Evolutionary conservation across 2,113 vertebrate species (phyloP).

Genomic region (Tachycineta bicolor): DNA sequence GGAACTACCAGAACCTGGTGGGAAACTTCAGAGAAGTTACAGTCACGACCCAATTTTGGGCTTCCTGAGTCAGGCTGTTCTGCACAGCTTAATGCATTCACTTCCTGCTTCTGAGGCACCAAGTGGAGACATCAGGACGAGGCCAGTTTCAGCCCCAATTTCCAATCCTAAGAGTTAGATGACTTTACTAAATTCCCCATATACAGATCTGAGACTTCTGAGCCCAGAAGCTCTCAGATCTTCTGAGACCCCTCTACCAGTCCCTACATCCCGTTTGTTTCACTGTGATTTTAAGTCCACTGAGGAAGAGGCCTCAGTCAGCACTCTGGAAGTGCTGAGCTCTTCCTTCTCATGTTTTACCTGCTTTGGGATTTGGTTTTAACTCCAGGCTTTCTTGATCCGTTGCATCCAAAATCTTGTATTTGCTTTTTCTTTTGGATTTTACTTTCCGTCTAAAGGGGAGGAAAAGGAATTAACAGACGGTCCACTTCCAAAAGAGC

Average conservation of each 20-base stretch:
- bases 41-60: neutral
- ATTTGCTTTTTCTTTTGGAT: constrained; percentile 92
- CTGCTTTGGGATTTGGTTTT: constrained; percentile 84
- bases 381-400: constrained; percentile 92
- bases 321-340: neutral
- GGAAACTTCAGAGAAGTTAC: neutral
- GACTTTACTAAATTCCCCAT: neutral
- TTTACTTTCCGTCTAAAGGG: constrained; percentile 87
- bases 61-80: neutral
- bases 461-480: neutral
- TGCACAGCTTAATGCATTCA: neutral
- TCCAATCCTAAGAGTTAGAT: neutral
- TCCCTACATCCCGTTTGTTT: neutral
- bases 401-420: constrained; percentile 92
- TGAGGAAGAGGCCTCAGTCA: neutral
- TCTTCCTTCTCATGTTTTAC: constrained; percentile 69
- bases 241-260: neutral
- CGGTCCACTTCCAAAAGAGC: neutral
- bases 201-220: neutral
- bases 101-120: neutral
- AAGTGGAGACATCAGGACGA: neutral
- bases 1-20: neutral
- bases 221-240: neutral
- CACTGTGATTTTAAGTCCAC: neutral
- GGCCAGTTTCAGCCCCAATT: neutral